Evolutionary conservation across 2,888 invertebrate species (phyloP).

Genomic region (Cantharis rustica): DNA sequence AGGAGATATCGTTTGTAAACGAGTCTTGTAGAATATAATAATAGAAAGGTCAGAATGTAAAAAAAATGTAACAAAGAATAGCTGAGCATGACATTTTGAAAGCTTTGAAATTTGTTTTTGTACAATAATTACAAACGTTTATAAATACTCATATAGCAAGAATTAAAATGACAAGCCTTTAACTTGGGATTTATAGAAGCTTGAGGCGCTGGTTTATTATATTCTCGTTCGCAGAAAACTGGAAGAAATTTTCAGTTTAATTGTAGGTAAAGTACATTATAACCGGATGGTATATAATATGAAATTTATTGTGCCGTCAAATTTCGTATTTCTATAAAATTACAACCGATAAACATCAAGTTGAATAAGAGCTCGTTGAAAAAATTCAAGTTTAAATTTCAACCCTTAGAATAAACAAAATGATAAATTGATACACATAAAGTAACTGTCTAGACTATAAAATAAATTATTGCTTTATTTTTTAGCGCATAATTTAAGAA

Average conservation of each 20-base stretch:
- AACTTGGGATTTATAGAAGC: slow-evolving; percentile 13
- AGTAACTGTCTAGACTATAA: neutral
- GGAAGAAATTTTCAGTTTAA: neutral
- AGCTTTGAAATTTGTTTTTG: slow-evolving; percentile 12
- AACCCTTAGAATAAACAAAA: neutral
- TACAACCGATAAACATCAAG: neutral
- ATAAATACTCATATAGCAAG: slow-evolving; percentile 16
- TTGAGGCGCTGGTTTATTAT: neutral
- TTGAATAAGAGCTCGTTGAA: neutral
- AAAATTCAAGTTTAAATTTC: neutral
- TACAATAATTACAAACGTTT: slow-evolving; percentile 15
- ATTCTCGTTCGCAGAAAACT: neutral
- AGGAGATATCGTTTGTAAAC: slow-evolving; percentile 13
- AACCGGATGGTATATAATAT: neutral
- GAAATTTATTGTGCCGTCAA: neutral
- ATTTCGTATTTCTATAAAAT: neutral
- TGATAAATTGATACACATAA: neutral
- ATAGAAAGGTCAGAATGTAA: slow-evolving; percentile 8
- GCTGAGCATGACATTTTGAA: slow-evolving; percentile 17
- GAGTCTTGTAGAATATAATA: slow-evolving; percentile 8
- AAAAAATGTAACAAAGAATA: slow-evolving; percentile 14
- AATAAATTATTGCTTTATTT: neutral
- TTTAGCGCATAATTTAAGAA: neutral
- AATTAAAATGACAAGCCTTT: slow-evolving; percentile 19
- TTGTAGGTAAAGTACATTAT: neutral